Evolutionary conservation across 2,797 vertebrate species (phyloP), one percentile per base, ranked within the genome.

Genomic region (Hypotaenidia okinawae): DNA sequence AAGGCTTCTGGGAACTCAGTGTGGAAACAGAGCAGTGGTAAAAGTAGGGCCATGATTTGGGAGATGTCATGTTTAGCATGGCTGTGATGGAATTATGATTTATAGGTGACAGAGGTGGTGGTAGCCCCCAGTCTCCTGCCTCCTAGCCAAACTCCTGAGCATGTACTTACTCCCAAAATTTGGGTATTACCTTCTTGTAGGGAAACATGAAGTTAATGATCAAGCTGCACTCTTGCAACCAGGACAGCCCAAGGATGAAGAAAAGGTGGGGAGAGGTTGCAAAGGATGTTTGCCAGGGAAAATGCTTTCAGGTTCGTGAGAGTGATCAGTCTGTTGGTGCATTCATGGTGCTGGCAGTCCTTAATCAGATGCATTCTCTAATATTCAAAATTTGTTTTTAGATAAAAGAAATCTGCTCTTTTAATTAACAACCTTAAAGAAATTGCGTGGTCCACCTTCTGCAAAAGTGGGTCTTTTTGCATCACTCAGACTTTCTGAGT

Each of bases 71-170:
- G 3, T 3, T 68, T 55, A 41, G 8, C 25, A 6, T 19, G 13
- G 12, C 19, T 75, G 17, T 18, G 4, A 17, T 87, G 24, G 32
- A 6, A 47, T 77, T 80, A 27, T 27, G 6, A 49, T 49, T 24
- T 9, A 16, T 55, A 17, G 4, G 17, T 2, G 16, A 13, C 16
- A 58, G 23, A 22, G 11, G 24, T 28, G 23, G 18, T n/a, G 28
- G 17, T 16, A 80, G 8, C 2, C 27, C 12, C 14, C 14, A 57
- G 6, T 3, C 2, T 2, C 5, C 17, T 15, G 2, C 5, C 6
- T 74, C 13, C 28, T 15, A 10, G 4, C 6, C 21, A 91, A 82
- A 49, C 4, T n/a, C 5, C 24, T 63, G 32, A 73, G 9, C 11
- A 81, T 25, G 3, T 45, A 79, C 62, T 58, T 84, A 25, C 6